These are phyloP conservation scores for Apotomis betuletana DNA, from an alignment of 2,888 invertebrate genomes.

Conservation along the genomic window DNA sequence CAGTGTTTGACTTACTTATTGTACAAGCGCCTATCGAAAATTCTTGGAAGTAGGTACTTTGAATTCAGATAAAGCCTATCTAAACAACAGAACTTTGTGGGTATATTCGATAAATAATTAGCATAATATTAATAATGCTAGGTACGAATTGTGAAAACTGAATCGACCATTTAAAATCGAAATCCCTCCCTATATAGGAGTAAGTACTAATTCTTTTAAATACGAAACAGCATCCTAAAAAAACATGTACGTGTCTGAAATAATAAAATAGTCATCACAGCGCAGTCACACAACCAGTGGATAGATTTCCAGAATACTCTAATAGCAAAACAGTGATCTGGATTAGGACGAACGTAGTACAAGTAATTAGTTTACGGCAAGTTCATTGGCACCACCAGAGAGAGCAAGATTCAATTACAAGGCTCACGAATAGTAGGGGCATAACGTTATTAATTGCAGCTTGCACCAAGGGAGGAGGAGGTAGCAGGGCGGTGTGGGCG, in stretches of 20 bases:
- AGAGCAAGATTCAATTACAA: conserved; percentile 13
- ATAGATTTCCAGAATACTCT: background rate
- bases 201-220: too few relatives aligned
- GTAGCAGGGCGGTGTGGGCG: conserved; percentile 48
- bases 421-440: conserved; percentile 50
- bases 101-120: too few relatives aligned
- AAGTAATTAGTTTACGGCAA: conserved; percentile 11
- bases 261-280: too few relatives aligned
- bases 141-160: background rate
- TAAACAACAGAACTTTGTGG: background rate
- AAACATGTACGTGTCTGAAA: too few relatives aligned
- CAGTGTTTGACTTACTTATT: background rate
- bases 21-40: background rate
- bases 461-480: conserved; percentile 55
- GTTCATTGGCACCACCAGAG: conserved; percentile 15
- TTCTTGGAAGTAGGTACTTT: too few relatives aligned
- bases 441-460: conserved; percentile 56
- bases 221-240: too few relatives aligned
- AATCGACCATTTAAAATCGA: background rate
- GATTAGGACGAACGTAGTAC: background rate
- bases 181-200: too few relatives aligned
- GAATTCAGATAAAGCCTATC: background rate
- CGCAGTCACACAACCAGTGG: too few relatives aligned
- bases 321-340: background rate
- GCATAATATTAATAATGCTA: too few relatives aligned